Conservation (phyloP, 2,888 invertebrate species). For the Hirtodrosophila cameraria region DNA sequence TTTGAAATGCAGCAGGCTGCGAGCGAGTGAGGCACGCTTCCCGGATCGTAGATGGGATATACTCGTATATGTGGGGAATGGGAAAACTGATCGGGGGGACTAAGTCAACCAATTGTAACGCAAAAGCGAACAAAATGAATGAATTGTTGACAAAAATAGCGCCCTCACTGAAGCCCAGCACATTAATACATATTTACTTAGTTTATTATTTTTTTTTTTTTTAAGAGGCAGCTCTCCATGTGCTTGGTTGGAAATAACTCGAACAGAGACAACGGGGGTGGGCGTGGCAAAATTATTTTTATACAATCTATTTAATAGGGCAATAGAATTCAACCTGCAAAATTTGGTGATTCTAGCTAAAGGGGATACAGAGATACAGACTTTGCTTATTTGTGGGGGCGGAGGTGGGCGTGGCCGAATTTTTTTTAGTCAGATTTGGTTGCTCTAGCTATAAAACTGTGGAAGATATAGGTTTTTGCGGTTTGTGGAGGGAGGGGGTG, state of each 20-base stretch:
- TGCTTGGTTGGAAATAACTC: conserved; percentile 3
- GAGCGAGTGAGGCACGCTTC: conserved; percentile 62
- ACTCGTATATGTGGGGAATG: background rate
- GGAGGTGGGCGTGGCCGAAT: too few species aligned
- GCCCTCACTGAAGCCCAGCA: conserved; percentile 40
- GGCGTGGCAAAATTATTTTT: too few species aligned
- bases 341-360: too few species aligned
- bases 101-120: conserved; percentile 56
- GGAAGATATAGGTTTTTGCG: too few species aligned
- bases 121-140: conserved; percentile 57
- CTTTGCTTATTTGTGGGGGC: too few species aligned
- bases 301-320: too few species aligned
- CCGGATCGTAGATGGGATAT: conserved; percentile 22
- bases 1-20: conserved; percentile 67
- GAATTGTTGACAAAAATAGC: conserved; percentile 76
- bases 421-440: too few species aligned
- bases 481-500: too few species aligned
- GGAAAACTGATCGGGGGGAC: conserved; percentile 27
- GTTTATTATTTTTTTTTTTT: background rate
- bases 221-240: conserved; percentile 3
- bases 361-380: too few species aligned
- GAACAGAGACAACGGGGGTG: background rate
- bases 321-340: too few species aligned
- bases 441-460: too few species aligned
- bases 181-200: conserved; percentile 51